Base-by-base conservation (phyloP, 2,888 invertebrate species). In the Dicycla oo region DNA sequence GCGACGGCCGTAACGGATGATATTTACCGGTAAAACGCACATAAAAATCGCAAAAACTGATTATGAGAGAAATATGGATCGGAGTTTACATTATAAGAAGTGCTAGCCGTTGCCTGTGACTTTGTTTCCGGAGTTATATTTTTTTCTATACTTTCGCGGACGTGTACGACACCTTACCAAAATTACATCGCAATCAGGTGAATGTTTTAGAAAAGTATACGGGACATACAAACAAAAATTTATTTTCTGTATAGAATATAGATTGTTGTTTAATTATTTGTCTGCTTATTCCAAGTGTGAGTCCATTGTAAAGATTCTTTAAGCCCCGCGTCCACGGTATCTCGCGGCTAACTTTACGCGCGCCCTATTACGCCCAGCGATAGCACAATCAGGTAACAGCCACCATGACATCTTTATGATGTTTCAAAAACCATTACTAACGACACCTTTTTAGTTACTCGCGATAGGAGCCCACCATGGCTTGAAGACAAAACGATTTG, bases 401-500 rank as follows among this genome's bases (percentile, higher is more conserved):
- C 91, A 81, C 88, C 86, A 86, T 95, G 96, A 96, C 96, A 96
- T 95, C 96, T 96, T 96, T 96, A 96, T 96, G 96, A 96, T 93
- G 95, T 93, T 93, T 94, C 94, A 93, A 93, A 95, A 93, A 93
- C 95, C 96, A 96, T 96, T 95, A 96, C 94, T 94, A 95, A 95
- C 95, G 95, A 96, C 96, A 95, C 96, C 95, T 95, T 95, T 95
- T 95, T 95, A 96, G 96, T 96, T 96, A 95, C 94, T 89, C 81
- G 91, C 88, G 95, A 96, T 95, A 96, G 90, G 85, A 87, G 90
- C 88, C 91, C 93, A 91, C 92, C 89, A 88, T 88, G 87, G 83
- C 82, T 87, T 83, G 43, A 61, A 86, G 84, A 95, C 94, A 94
- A 94, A 94, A 93, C 92, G 93, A 85, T 91, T 89, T 82, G 81